Base-by-base conservation (phyloP, 2,797 vertebrate species). In the Coilia nasus region DNA sequence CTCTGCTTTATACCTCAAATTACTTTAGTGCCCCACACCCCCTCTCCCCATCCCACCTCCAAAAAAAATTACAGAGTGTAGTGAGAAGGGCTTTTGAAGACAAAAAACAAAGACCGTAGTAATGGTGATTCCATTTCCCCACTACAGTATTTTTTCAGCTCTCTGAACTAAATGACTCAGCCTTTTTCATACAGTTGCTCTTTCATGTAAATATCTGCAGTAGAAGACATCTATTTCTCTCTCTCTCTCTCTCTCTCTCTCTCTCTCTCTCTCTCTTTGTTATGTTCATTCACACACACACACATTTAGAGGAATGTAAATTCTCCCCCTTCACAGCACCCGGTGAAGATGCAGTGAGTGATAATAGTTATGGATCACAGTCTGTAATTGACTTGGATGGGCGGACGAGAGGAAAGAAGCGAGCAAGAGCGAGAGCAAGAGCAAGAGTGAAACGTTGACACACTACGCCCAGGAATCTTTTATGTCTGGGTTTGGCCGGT, bases 71-170 rank as follows among this genome's bases (percentile, higher is more conserved):
- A 83, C 80, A 35, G 35, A 80, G 71, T 54, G 83, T 62, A 85
- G 83, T 82, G 84, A 82, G 81, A 85, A 75, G 83, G 47, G 83
- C 35, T 46, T 87, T 88, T 89, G 80, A 90, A 87, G 81, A 44
- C 54, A 56, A 59, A 46, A 83, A 88, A 81, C 84, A 85, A 86
- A 80, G 75, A 84, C 85, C 85, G 35, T 50, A 56, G 82, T 47
- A 85, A 87, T 41, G 50, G 85, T n/a, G 54, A 60, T 54, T 14
- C 83, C 75, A 47, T 83, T 59, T 84, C 64, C 54, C 12, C 67
- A 14, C 14, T 17, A 75, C 12, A 41, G 31, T 35, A 4, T 78
- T 60, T 85, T 50, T n/a, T 57, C 2, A 71, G 81, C 46, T 67
- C 19, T 17, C 31, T 81, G 80, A 78, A 75, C 81, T 56, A 84